phyloP scores from a whole-genome alignment of 2,797 vertebrate genomes.

The Pristis pectinata region DNA sequence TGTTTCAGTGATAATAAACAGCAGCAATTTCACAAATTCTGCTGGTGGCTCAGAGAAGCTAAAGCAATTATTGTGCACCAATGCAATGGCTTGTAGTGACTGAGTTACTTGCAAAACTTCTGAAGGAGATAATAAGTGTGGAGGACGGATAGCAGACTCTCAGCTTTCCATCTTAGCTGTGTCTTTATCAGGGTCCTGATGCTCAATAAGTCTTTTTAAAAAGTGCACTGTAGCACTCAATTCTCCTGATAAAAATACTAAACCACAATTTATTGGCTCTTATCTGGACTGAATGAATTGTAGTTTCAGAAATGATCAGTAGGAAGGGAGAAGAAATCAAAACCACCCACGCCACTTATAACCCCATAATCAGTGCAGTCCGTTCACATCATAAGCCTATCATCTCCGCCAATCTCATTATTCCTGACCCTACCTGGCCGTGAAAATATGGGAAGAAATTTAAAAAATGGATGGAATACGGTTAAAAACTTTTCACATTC shows the following conservation, averaged over 20 bases:
- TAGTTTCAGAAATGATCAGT: constrained; percentile 6
- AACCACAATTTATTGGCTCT: not conserved
- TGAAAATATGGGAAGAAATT: not conserved
- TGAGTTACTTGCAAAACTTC: not conserved
- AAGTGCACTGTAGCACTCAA: not conserved
- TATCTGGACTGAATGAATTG: constrained; percentile 14
- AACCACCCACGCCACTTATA: not conserved
- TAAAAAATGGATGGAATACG: too few relatives aligned
- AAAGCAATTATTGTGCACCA: not conserved
- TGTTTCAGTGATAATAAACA: not conserved
- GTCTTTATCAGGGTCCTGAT: too few relatives aligned
- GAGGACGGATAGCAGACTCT: not conserved
- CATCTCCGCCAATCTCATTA: not conserved
- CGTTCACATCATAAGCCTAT: not conserved
- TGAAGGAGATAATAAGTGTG: not conserved
- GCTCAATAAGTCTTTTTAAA: not conserved
- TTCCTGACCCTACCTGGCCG: too few relatives aligned
- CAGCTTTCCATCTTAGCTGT: not conserved
- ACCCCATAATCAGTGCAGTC: not conserved
- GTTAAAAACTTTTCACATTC: not conserved
- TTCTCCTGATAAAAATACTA: not conserved
- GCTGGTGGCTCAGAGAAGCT: not conserved
- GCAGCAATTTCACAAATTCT: not conserved
- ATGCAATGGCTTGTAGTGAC: not conserved
- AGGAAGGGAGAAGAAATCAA: not conserved